Percentiles rank a stretch among this genome's conserved stretches.
Conservation (phyloP, 2,888 invertebrate genomes). For the Tenthredo livida region DNA sequence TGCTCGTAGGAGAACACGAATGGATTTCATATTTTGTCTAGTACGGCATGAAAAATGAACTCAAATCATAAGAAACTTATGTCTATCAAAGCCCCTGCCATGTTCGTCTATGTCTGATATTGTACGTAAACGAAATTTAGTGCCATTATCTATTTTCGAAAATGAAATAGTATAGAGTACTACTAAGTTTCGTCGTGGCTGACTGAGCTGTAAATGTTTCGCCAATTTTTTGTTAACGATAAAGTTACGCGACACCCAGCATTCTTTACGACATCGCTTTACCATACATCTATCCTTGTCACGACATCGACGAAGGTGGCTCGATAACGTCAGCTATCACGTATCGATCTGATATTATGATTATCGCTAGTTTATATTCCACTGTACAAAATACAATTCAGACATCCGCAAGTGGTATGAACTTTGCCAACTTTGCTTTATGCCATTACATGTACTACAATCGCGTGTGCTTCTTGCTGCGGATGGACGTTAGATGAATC, state of each 20-base stretch:
- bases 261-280: conserved; percentile 63
- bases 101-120: not conserved
- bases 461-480: conserved; percentile 26
- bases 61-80: not conserved
- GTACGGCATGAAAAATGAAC: not conserved
- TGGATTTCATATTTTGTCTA: not conserved
- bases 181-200: not conserved
- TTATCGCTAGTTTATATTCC: conserved; percentile 40
- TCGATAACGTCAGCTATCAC: conserved; percentile 69
- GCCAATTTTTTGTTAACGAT: conserved; percentile 33
- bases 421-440: conserved; percentile 16
- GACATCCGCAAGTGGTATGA: conserved; percentile 10
- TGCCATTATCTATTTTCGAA: not conserved
- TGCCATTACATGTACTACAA: conserved; percentile 3
- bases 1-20: not conserved
- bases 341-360: conserved; percentile 74
- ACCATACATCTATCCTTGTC: conserved; percentile 65
- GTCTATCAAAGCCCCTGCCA: not conserved
- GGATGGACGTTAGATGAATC: conserved; percentile 23
- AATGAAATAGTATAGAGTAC: not conserved
- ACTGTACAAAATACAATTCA: conserved; percentile 20
- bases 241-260: conserved; percentile 62
- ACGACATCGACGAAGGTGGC: conserved; percentile 62
- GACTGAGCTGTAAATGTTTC: not conserved
- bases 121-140: not conserved